phyloP scores from a whole-genome alignment of 2,888 invertebrate species.

The Habroteleia sp. region DNA sequence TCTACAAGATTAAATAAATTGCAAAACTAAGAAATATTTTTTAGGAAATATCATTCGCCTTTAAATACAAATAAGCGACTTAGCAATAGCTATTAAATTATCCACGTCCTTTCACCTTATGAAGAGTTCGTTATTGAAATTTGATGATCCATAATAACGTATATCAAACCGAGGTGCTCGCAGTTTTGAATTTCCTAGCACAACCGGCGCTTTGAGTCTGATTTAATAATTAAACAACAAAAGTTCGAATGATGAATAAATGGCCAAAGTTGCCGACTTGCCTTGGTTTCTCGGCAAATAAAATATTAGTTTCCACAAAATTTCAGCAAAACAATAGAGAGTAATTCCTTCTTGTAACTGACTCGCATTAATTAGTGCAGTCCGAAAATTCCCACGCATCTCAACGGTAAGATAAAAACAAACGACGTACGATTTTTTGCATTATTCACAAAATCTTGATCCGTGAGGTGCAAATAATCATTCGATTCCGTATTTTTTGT shows the following conservation, averaged over 20 bases:
- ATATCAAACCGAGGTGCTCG: not conserved
- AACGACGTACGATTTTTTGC: no score
- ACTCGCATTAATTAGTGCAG: no score
- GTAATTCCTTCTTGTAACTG: no score
- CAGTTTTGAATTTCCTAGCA: not conserved
- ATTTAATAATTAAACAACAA: conserved; percentile 7
- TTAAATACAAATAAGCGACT: not conserved
- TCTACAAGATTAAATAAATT: no score
- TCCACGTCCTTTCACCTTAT: not conserved
- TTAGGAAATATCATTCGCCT: no score
- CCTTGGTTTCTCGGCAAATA: not conserved
- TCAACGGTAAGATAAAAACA: no score
- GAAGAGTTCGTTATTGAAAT: conserved; percentile 2
- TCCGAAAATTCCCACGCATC: no score
- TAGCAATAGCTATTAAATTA: conserved; percentile 4
- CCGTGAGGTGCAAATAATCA: conserved; percentile 15
- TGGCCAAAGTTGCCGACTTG: not conserved
- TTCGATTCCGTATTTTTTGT: conserved; percentile 18
- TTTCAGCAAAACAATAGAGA: no score
- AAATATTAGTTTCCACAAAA: not conserved
- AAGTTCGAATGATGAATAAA: not conserved
- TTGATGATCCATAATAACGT: not conserved
- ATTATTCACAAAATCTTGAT: conserved; percentile 18
- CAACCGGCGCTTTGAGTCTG: conserved; percentile 1
- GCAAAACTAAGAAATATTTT: no score